Evolutionary conservation across 2,113 vertebrate species (phyloP).

Genomic region (Paedocypris sp.): DNA sequence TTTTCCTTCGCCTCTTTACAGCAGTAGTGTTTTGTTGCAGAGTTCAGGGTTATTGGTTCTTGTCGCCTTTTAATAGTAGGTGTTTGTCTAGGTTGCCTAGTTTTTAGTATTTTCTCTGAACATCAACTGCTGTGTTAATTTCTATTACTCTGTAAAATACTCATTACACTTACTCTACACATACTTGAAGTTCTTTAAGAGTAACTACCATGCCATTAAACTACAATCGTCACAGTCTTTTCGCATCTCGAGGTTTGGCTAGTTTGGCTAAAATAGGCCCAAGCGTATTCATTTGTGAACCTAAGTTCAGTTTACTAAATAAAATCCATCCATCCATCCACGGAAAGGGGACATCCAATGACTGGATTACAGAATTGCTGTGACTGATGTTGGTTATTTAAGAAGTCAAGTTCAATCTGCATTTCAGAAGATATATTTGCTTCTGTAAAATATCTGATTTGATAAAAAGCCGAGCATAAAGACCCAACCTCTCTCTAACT

Average conservation of each 20-base stretch:
- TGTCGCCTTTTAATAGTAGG: background rate
- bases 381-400: no score
- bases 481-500: background rate
- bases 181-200: constrained; percentile 36
- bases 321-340: no score
- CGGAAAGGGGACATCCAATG: no score
- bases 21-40: background rate
- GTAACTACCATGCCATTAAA: constrained; percentile 36
- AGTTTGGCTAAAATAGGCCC: no score
- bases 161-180: constrained; percentile 33
- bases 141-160: constrained; percentile 23
- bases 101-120: constrained; percentile 29
- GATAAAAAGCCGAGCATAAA: background rate
- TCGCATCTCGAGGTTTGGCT: no score
- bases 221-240: no score
- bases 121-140: constrained; percentile 22
- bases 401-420: no score
- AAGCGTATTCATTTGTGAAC: no score
- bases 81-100: no score
- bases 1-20: constrained; percentile 22
- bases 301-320: no score
- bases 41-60: background rate
- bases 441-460: background rate
- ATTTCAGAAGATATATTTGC: no score
- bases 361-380: no score